These are phyloP conservation scores for Champsocephalus esox DNA, from an alignment of 2,797 vertebrate genomes.

Conservation along the genomic window DNA sequence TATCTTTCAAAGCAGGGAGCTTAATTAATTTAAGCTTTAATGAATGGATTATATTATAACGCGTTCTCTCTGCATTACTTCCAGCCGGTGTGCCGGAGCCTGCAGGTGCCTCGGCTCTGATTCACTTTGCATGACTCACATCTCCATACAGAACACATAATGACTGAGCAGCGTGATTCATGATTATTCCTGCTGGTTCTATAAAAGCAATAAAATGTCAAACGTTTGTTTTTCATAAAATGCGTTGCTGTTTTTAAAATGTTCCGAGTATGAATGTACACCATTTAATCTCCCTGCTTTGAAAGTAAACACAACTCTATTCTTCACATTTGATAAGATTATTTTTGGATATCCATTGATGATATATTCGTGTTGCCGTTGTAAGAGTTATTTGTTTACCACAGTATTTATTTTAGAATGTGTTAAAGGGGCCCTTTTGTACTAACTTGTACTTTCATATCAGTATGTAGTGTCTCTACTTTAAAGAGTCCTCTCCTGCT, in stretches of 20 bases:
- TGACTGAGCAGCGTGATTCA: slow-evolving; percentile 29
- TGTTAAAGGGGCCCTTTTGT: too few species aligned
- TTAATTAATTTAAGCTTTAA: not conserved
- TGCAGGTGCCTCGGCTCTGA: not conserved
- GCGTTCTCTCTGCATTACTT: slow-evolving; percentile 12
- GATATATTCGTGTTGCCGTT: too few species aligned
- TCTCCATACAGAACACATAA: slow-evolving; percentile 2
- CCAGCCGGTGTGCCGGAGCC: not conserved
- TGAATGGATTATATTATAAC: slow-evolving; percentile 35
- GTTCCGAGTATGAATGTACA: too few species aligned
- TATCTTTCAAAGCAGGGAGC: not conserved
- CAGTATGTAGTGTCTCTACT: too few species aligned
- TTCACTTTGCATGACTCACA: slow-evolving; percentile 29
- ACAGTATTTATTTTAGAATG: too few species aligned
- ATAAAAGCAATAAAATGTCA: slow-evolving; percentile 11
- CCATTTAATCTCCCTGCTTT: not conserved
- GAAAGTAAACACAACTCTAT: not conserved
- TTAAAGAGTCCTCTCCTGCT: too few species aligned
- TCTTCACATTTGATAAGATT: not conserved
- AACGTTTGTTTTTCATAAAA: not conserved
- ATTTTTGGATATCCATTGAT: not conserved
- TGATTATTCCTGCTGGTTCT: not conserved
- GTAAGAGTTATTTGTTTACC: too few species aligned
- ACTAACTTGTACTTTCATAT: not conserved
- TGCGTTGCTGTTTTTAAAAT: not conserved